Evolutionary conservation across 1,140 invertebrate species (phyloP), one percentile per base, ranked within the genome.

Genomic region (Euborellia annulipes): DNA sequence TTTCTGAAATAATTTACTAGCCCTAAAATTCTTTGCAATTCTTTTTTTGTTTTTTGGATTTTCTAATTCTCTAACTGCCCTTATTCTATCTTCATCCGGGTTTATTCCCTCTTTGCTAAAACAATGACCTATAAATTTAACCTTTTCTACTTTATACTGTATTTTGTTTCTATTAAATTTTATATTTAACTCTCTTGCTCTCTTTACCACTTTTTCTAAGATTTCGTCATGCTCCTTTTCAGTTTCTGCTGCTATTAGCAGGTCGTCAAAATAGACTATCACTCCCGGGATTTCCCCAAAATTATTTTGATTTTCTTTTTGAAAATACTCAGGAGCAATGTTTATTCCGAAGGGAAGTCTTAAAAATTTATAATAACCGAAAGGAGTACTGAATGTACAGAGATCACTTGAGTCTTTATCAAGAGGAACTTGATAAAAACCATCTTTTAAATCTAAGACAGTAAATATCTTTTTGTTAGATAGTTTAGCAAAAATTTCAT

Each of bases 391-490:
- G 22, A 42, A 42, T 8, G 41, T 42, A 23, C 41, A 42, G 16
- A 42, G 21, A 14, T 42, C 14, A 42, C 17, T 42, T n/a, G 17
- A 58, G 37, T 62, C 50, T 9, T 61, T 43, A 34, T 53, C 54
- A 4, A 69, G 48, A n/a, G 52, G 52, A 1, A 71, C 52, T 46
- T 67, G 59, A 57, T 59, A 64, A 52, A 67, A 71, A 3, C 62
- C 60, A 52, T 57, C 46, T 40, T 62, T 61, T 6, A 60, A 58
- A 59, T 72, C 67, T n/a, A 71, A 46, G 23, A 59, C 62, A 6
- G 58, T 60, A 52, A 69, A 71, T 34, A 59, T 47, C 53, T 56
- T 61, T 41, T 60, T 54, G 14, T 57, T 59, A 21, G 45, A 37
- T 21, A 70, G 47, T 45, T 59, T 55, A 14, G 46, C 37, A 16